Conservation (phyloP, 2,797 vertebrate genomes). For the Dryobates pubescens region DNA sequence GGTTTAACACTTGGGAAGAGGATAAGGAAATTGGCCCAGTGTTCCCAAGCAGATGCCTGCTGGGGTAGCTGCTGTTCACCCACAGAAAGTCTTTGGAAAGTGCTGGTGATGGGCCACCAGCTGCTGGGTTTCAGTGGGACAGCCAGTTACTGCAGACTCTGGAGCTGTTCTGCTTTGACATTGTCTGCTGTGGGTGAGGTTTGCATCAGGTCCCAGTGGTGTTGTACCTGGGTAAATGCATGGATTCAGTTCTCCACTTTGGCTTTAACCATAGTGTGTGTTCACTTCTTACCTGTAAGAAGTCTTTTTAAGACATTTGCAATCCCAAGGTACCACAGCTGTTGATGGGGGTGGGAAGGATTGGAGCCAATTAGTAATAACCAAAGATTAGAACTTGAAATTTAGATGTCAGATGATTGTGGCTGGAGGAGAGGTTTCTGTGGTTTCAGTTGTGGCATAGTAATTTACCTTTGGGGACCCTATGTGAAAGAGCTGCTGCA, state of each 20-base stretch:
- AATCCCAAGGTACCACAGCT: background rate
- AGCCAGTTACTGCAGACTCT: background rate
- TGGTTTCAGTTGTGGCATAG: background rate
- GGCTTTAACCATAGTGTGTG: background rate
- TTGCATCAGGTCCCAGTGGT: background rate
- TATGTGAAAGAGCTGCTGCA: background rate
- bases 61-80: background rate
- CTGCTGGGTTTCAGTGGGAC: background rate
- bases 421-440: background rate
- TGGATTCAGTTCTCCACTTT: background rate
- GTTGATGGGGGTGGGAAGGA: background rate
- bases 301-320: background rate
- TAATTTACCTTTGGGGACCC: background rate
- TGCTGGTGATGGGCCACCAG: background rate
- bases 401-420: background rate
- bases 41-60: background rate
- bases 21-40: background rate
- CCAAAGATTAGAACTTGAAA: background rate
- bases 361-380: background rate
- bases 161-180: background rate
- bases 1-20: background rate
- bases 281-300: background rate
- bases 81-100: background rate
- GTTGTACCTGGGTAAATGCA: background rate
- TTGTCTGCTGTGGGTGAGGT: background rate